These are phyloP conservation scores for Anas platyrhynchos DNA, from an alignment of 2,113 vertebrate genomes.

Conservation along the genomic window DNA sequence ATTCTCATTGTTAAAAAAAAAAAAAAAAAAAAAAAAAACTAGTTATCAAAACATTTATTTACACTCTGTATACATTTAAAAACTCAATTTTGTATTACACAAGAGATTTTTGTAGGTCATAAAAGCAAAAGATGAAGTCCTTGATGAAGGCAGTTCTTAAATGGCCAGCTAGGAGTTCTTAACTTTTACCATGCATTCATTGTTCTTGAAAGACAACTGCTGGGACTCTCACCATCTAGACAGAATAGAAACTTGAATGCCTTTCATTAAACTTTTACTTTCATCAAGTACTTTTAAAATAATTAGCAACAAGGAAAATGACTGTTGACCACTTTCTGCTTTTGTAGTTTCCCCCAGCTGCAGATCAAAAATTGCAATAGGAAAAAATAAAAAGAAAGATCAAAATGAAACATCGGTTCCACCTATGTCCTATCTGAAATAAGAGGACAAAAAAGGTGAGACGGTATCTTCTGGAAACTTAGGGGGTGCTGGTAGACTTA, in stretches of 20 bases:
- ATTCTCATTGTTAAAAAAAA: background rate
- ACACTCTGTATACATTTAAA: background rate
- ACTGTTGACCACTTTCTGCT: background rate
- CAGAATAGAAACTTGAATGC: background rate
- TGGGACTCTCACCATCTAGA: background rate
- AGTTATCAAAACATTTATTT: constrained; percentile 55
- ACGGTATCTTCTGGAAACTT: background rate
- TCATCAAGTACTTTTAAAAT: background rate
- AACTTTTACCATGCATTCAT: background rate
- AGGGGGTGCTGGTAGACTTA: background rate
- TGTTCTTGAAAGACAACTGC: background rate
- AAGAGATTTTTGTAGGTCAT: background rate
- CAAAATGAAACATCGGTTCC: background rate
- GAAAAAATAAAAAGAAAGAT: background rate
- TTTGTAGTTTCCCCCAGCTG: background rate
- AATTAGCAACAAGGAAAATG: background rate
- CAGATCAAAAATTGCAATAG: background rate
- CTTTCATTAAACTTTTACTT: background rate
- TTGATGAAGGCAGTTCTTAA: background rate
- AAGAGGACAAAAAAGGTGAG: background rate
- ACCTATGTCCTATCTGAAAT: background rate
- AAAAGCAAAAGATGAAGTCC: background rate
- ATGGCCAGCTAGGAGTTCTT: background rate
- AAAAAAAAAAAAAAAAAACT: too few species aligned
- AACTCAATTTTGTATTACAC: background rate